Evolutionary conservation across 2,113 vertebrate genomes (phyloP).

Genomic region (Gorsachius goisagi): DNA sequence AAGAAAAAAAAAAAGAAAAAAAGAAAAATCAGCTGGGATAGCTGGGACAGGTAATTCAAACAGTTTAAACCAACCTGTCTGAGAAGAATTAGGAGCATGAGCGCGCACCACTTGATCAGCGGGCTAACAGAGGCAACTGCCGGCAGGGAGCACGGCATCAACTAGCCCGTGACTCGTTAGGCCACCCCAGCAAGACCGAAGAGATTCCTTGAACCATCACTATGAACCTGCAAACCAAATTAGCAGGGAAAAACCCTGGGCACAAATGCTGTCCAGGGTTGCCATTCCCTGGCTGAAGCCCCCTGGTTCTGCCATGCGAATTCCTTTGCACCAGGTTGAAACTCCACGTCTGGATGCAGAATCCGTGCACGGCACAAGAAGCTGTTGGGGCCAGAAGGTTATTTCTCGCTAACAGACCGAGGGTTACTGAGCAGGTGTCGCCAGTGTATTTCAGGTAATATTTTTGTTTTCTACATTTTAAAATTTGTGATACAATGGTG

Average conservation of each 20-base stretch:
- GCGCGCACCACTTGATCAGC: background rate
- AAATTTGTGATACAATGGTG: fast-evolving
- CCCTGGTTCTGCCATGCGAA: too few relatives aligned
- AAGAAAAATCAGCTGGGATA: background rate
- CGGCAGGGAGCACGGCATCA: fast-evolving
- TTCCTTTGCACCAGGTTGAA: background rate
- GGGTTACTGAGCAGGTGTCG: background rate
- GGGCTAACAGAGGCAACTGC: too few relatives aligned
- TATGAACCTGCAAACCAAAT: background rate
- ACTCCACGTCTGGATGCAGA: background rate
- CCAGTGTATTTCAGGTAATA: background rate
- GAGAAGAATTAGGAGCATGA: background rate
- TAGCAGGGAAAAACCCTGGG: background rate
- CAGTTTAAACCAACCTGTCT: background rate
- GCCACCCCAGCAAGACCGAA: background rate
- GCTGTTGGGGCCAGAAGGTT: background rate
- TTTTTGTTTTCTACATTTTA: background rate
- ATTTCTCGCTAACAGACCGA: background rate
- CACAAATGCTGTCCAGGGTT: background rate
- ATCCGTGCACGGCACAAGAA: background rate
- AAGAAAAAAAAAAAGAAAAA: background rate
- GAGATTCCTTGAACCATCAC: background rate
- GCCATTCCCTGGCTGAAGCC: background rate
- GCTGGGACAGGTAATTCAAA: background rate
- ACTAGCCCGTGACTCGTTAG: background rate